Conservation (phyloP, 92 coral and sea anemone genomes). For the Epizoanthus scotinus region DNA sequence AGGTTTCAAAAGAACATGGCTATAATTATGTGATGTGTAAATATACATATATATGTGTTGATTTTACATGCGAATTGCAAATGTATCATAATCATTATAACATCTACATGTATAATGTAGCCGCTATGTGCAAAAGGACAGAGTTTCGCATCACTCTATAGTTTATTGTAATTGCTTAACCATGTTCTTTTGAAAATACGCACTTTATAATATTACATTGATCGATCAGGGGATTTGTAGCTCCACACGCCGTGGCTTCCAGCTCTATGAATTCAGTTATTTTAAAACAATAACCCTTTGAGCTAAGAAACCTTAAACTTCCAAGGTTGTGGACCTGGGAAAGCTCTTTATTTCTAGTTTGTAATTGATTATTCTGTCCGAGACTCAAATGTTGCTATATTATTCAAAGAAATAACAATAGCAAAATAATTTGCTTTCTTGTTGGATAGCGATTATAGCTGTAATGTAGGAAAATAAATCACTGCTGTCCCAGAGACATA, state of each 20-base stretch:
- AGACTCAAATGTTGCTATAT: no score
- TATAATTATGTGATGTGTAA: neutral
- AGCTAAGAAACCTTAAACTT: constrained; percentile 23
- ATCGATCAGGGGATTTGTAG: neutral
- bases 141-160: neutral
- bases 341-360: neutral
- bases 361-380: neutral
- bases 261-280: neutral
- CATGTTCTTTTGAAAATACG: neutral
- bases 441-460: neutral
- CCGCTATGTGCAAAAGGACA: no score
- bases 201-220: neutral
- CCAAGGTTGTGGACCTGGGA: neutral
- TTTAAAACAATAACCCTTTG: constrained; percentile 36
- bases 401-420: no score
- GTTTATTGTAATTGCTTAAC: no score
- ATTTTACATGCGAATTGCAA: no score
- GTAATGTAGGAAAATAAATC: neutral
- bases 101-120: no score
- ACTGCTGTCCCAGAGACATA: neutral
- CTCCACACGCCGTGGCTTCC: neutral
- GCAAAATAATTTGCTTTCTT: no score
- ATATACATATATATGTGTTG: neutral
- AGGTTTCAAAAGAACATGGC: neutral
- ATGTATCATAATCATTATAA: no score